Evolutionary conservation across 2,888 invertebrate species (phyloP), one percentile per base, ranked within the genome.

Genomic region (Chloroclystis v-ata): DNA sequence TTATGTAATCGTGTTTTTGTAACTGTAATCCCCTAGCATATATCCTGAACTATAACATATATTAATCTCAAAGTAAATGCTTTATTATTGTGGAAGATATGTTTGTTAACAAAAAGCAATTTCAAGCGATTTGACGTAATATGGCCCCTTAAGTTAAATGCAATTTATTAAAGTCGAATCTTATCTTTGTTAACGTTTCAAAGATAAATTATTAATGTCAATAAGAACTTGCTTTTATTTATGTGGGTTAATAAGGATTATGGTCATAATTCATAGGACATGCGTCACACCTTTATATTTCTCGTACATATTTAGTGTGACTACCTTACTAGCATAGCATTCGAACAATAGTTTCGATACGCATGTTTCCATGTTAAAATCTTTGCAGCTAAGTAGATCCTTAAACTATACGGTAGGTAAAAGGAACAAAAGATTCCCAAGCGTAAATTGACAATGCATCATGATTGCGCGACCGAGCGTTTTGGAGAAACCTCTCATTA

Each of bases 401-500:
- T 49, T 33, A 43, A 39, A 33, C 16, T 38, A 20, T 37, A 37
- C 46, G 39, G 41, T 38, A 40, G 45, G 43, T 49, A 39, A 51
- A 40, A 54, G 47, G 54, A 60, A 68, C 68, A 70, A 72, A 67
- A 67, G 55, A 63, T 72, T 74, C 68, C 61, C 64, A 71, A 69
- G 65, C 70, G 56, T 57, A 63, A 59, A 72, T 72, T 74, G 72
- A 75, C 75, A 78, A 74, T 74, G 60, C 63, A 65, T 68, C 59
- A 67, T 60, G 59, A 56, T 74, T 66, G 61, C 63, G 65, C 50
- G 66, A 71, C 60, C 63, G 64, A 72, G 66, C 65, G 69, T 65
- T 76, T 75, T 66, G 53, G 60, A 54, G 57, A 61, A 75, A 70
- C 72, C 63, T 65, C 65, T 68, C 56, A 79, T 82, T 78, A 77